Evolutionary conservation across 1,140 invertebrate genomes (phyloP), one percentile per base, ranked within the genome.

Genomic region (Rhizoglyphus robini): DNA sequence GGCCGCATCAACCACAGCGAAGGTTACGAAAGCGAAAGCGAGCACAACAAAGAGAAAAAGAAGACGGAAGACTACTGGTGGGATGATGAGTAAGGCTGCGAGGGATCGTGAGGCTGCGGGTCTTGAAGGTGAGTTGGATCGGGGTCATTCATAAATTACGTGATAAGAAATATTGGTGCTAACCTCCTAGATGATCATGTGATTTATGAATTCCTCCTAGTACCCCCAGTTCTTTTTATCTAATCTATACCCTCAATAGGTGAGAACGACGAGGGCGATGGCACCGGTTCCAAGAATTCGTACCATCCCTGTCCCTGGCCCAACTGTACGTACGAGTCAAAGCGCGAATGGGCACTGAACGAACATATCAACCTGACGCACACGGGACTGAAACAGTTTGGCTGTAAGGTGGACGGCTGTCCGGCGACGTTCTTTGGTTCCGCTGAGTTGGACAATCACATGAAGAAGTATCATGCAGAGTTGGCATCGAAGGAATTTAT

Each of bases 291-390:
- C 8, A 41, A 41, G 36, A 8, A 11, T 18, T 3, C 3, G 13
- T 51, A 51, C 29, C 23, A 51, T 27, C 48, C 18, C 11, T 61
- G 59, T 41, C 31, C 59, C 18, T 61, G 36, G 32, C 1, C 13
- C 1, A 36, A 48, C n/a, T 64, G 63, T 38, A 49, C 41, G 18
- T 64, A 64, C 25, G 46, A 51, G 29, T 49, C 20, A 18, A 49
- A 47, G 31, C 27, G 63, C 8, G 34, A 23, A 23, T 48, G 46
- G 46, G 46, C 46, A 31, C 29, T 64, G 11, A 64, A 51, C 29
- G 63, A 64, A 57, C 63, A 64, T 25, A 49, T 64, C 4, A 49
- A 51, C 46, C n/a, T 30, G 13, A 48, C 47, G 1, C 63, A 64
- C 29, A 64, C 63, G 1, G 63, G 63, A 34, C 11, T 60, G 15